These are phyloP conservation scores for Lasaia peninsularis DNA, from an alignment of 1,140 invertebrate genomes.

Conservation along the genomic window DNA sequence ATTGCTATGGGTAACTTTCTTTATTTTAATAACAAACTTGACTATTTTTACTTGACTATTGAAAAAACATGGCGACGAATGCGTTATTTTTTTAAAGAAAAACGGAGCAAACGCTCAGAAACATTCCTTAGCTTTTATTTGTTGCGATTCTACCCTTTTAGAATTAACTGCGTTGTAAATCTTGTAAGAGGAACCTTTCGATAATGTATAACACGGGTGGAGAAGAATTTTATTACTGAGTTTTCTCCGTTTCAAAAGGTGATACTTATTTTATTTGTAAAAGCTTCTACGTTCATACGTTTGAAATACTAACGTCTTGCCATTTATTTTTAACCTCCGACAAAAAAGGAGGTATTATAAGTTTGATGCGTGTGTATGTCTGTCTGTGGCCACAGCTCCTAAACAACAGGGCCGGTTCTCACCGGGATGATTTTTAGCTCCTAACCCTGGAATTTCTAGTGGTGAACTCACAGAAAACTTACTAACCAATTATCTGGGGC, in stretches of 20 bases:
- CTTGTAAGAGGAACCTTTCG: constrained; percentile 9
- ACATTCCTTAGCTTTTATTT: constrained; percentile 4
- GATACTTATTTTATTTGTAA: background rate
- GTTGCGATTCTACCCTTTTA: constrained; percentile 6
- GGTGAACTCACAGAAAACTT: no score
- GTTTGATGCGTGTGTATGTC: no score
- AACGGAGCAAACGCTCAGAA: background rate
- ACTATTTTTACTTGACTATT: background rate
- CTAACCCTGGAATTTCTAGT: no score
- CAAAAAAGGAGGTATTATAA: no score
- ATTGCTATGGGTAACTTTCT: no score
- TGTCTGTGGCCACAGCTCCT: no score
- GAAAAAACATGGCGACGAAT: background rate
- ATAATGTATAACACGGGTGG: constrained; percentile 8
- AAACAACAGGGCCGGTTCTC: no score
- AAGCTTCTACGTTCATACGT: background rate
- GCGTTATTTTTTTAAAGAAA: background rate
- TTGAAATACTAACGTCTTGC: background rate
- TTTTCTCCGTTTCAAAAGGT: constrained; percentile 3
- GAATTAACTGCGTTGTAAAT: constrained; percentile 9
- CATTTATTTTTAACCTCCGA: no score
- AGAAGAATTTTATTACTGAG: background rate
- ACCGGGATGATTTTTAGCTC: no score
- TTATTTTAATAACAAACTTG: no score
- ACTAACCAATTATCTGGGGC: no score